Evolutionary conservation across 2,888 invertebrate genomes (phyloP), one percentile per base, ranked within the genome.

Genomic region (Nomada fabriciana): DNA sequence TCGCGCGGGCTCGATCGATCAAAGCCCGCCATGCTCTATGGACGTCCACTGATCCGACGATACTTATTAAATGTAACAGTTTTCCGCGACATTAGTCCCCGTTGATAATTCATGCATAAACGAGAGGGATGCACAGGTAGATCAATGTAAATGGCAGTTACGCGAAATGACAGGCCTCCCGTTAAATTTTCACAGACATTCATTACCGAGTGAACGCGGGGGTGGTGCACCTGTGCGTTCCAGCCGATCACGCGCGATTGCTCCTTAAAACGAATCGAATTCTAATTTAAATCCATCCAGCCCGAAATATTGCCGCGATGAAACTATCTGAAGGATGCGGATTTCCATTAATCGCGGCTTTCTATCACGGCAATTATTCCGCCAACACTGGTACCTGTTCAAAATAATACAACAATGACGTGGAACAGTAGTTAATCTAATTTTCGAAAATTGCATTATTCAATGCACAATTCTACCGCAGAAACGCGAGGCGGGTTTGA

Each of bases 11-110:
- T 25, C 13, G 2, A 5, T 4, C 5, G n/a, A 43, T 57, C 18
- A 29, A 63, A 53, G 53, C 36, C 52, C 13, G 52, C 42, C 63
- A 52, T 23, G 2, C 13, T 42, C 23, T n/a, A 20, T n/a, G 20
- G 63, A 55, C 36, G 29, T 50, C 42, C 29, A 47, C 53, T 53
- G 61, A 53, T 23, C 25, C 36, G 50, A 11, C n/a, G 68, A 79
- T 79, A 80, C 79, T 80, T 79, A 80, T 65, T 79, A 65, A 79
- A 79, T 60, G 80, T 71, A 80, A 80, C 80, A 79, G 79, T 80
- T 80, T 79, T 79, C 80, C 71, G 52, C 47, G 60, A 79, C 71
- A 71, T 80, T 80, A 71, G 65, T 60, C 53, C 42, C 23, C 36
- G 53, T 36, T 43, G 80, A 65, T 71, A 65, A 65, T 65, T 47